Evolutionary conservation across 2,888 invertebrate genomes (phyloP), one percentile per base, ranked within the genome.

Genomic region (Drosophila subquinaria): DNA sequence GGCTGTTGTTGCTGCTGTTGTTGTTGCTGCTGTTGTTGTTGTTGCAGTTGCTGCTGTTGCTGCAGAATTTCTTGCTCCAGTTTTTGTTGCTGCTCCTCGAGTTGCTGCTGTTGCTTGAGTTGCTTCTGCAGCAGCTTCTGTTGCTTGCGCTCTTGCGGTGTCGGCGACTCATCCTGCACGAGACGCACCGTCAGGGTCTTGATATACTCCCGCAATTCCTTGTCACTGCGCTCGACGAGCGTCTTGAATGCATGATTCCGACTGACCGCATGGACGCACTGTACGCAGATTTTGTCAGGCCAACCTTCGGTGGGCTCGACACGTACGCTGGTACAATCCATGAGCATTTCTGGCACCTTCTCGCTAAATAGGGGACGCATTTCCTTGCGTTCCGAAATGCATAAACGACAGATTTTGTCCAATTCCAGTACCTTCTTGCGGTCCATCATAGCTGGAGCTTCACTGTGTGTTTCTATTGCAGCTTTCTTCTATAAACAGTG

Each of bases 321-420:
- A 92, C 94, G 94, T 76, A 95, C 94, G 91, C 94, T 94, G 65
- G 95, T 94, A 92, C 94, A 95, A 76, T 94, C 94, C 95, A 95
- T 95, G 80, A 95, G 83, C 95, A 95, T 95, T 76, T 95, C 94
- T 17, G 95, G 94, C 45, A 95, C 94, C 75, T 95, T 94, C 90
- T 95, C 95, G 77, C 94, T 94, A 86, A 95, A 95, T 69, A 95
- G 90, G 33, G 95, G 95, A 79, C 95, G 93, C 95, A 95, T 95
- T 86, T 95, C 95, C 89, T 95, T 95, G 88, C 95, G 95, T 81
- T 94, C 93, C 78, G 94, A 94, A 85, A 95, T 93, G 92, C 95
- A 95, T 57, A 95, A 94, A 23, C 95, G 94, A 91, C 95, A 95
- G 87, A 95, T 94, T 93, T 95, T 95, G 79, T 95, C 95, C 82